Conservation (phyloP, 2,888 invertebrate genomes). For the Heliconius cydno region DNA sequence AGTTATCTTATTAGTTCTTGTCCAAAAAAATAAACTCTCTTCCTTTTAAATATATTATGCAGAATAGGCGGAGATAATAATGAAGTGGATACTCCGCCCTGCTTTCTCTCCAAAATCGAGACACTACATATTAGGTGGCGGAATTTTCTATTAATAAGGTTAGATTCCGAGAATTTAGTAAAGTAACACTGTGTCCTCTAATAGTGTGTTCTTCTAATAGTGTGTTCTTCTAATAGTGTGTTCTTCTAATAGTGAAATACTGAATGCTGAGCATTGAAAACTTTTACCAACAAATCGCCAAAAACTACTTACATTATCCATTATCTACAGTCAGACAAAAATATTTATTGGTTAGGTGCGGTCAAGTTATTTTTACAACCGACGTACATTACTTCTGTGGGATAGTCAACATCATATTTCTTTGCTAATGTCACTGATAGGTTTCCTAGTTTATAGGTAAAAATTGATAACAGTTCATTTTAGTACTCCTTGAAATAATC, state of each 20-base stretch:
- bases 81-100: not conserved
- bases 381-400: slow-evolving; percentile 18
- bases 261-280: not conserved
- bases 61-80: not conserved
- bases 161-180: too few species aligned
- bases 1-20: not conserved
- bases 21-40: not conserved
- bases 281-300: not conserved
- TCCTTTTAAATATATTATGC: not conserved
- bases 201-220: too few species aligned
- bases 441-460: not conserved
- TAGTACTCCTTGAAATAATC: not conserved
- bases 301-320: slow-evolving; percentile 10
- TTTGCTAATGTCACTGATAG: slow-evolving; percentile 1
- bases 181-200: too few species aligned
- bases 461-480: not conserved
- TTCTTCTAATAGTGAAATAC: not conserved
- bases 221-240: too few species aligned
- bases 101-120: not conserved
- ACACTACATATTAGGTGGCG: not conserved
- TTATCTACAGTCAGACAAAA: slow-evolving; percentile 22
- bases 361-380: slow-evolving; percentile 18
- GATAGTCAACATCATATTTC: slow-evolving; percentile 25
- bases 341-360: slow-evolving; percentile 30
- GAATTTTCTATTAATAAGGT: too few species aligned